Percentiles rank a stretch among this genome's conserved stretches.
Evolutionary conservation across 1,140 invertebrate species (phyloP).

Genomic region (Apis mellifera): DNA sequence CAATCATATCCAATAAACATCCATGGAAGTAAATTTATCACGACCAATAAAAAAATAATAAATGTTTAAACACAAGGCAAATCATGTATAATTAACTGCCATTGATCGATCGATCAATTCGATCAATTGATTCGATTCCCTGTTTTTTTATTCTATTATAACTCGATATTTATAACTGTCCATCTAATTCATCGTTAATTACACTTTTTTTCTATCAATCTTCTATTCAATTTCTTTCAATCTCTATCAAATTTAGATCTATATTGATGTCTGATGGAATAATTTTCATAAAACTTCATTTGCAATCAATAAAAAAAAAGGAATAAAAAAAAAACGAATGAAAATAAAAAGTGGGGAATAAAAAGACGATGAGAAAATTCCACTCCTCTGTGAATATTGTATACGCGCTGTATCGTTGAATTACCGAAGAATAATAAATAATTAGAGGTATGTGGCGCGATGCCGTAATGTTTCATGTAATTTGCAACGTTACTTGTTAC

Average conservation of each 20-base stretch:
- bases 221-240: too few relatives aligned
- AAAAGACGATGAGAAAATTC: too few relatives aligned
- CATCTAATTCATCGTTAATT: background rate
- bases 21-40: too few relatives aligned
- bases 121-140: too few relatives aligned
- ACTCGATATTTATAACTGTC: background rate
- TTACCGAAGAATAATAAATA: background rate
- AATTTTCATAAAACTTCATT: background rate
- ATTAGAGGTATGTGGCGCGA: background rate
- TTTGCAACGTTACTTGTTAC: background rate
- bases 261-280: background rate
- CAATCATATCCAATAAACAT: too few relatives aligned
- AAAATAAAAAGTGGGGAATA: too few relatives aligned
- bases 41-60: too few relatives aligned
- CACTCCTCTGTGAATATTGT: background rate
- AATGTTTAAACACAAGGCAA: too few relatives aligned
- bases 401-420: background rate
- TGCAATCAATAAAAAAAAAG: background rate
- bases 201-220: too few relatives aligned
- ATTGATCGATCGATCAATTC: too few relatives aligned
- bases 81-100: too few relatives aligned
- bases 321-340: background rate
- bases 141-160: background rate
- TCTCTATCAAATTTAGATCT: too few relatives aligned
- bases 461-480: constrained; percentile 16